Base-by-base conservation (phyloP, 2,113 vertebrate genomes). In the Mugil cephalus region DNA sequence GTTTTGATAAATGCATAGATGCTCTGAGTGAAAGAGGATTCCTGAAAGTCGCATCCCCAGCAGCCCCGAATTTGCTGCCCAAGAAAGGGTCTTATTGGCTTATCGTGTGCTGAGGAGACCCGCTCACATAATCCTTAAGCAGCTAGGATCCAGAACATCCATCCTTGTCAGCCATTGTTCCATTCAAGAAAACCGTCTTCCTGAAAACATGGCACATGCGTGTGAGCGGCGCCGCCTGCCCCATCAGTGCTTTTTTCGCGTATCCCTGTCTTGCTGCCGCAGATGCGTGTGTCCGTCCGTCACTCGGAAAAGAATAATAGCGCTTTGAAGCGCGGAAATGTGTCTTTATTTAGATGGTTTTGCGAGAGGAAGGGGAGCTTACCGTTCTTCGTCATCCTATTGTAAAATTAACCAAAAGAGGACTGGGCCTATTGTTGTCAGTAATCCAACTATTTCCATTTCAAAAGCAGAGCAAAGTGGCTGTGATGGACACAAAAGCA, bases 51-150 rank as follows among this genome's bases (percentile, higher is more conserved):
- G n/a, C 74, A 74, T 79, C 74, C 24, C 66, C 34, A 8, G 74
- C 69, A 84, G 82, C 69, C 59, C n/a, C 56, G 65, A 59, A 77
- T 69, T 65, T 63, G 55, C 76, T 75, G 78, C 89, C 87, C 87
- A 91, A 87, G 84, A 81, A 86, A 76, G 69, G 72, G 82, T 87
- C 81, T 86, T 85, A 87, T 83, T 86, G 91, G 89, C 81, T 90
- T 83, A 86, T 82, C 52, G 46, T 79, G 66, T 77, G 79, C 81
- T 82, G 88, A 82, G 79, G 69, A 87, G 84, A 87, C 64, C 84
- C 88, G 77, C 86, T 89, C 82, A 77, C 75, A 82, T 87, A 91
- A 90, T 91, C 89, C 85, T 76, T 76, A 78, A 87, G 80, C 70
- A 80, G 86, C 83, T 69, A 47, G 69, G 85, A 88, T 89, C 74